Base-by-base conservation (phyloP, 2,888 invertebrate genomes). In the Endotricha flammealis region DNA sequence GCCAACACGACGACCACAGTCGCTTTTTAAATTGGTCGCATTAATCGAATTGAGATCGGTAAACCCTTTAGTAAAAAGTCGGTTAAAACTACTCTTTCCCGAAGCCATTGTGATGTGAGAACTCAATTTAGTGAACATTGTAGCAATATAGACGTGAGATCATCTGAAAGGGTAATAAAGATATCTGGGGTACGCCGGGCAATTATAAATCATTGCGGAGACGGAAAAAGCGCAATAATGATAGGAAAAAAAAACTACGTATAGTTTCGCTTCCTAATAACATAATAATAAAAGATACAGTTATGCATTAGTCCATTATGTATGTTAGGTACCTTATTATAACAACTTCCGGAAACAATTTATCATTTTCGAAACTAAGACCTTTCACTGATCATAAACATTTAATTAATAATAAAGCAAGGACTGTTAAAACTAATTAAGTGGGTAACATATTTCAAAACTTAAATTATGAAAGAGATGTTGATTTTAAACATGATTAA, bases 1-100 rank as follows among this genome's bases (percentile, higher is more conserved):
- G 8, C 27, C 14, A 14, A 29, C 7, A 22, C 22, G 22, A 13
- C 16, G 27, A 35, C 20, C 23, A 22, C 28, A 28, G 29, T 10
- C 22, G 70, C 74, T 58, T 46, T 42, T 28, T 39, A 42, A 42
- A 44, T 47, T 74, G 78, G 80, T 65, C 52, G 64, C 55, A 57
- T 64, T 80, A 83, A 86, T 82, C 82, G 69, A 85, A 83, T 81
- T 78, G 82, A 80, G 82, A 77, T 73, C 82, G 81, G 74, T 63
- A 80, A 85, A 85, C 82, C 83, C 85, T 85, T 85, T 83, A 61
- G 68, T 76, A 82, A 85, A 85, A 85, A 82, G 78, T 69, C 59
- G 67, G 73, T 75, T 72, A 72, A 80, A 78, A 72, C 72, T 75
- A 73, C 72, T 77, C 72, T 67, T 78, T 80, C 70, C 63, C 67